Conservation (phyloP, 1,140 invertebrate species). For the Zelostemma sp. region DNA sequence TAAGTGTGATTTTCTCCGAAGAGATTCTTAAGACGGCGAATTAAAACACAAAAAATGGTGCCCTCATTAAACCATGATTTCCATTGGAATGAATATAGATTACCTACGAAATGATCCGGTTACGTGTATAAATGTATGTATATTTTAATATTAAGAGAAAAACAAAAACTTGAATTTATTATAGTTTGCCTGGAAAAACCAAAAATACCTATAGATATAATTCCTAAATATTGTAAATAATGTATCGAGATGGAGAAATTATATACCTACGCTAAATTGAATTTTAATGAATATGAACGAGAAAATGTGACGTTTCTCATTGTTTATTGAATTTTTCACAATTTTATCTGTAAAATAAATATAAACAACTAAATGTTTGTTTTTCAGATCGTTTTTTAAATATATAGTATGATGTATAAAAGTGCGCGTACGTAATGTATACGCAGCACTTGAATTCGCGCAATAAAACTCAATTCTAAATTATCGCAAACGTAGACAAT, state of each 20-base stretch:
- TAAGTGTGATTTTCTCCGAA: conserved; percentile 29
- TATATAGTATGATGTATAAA: conserved; percentile 17
- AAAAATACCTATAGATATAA: too few species aligned
- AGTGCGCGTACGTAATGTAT: conserved; percentile 37
- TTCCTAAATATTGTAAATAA: too few species aligned
- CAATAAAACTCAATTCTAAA: conserved; percentile 64
- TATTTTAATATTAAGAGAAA: not conserved
- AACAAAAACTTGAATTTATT: too few species aligned
- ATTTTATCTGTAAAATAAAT: conserved; percentile 19
- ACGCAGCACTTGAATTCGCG: conserved; percentile 44
- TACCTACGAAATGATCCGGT: conserved; percentile 25
- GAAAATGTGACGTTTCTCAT: not conserved
- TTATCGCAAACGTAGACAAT: conserved; percentile 45
- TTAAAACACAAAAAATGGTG: conserved; percentile 4
- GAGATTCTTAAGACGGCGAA: conserved; percentile 15
- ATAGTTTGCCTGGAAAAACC: too few species aligned
- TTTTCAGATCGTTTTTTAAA: too few species aligned
- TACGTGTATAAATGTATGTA: not conserved
- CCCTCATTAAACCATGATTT: conserved; percentile 31
- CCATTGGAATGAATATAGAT: conserved; percentile 5
- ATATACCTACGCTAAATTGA: too few species aligned
- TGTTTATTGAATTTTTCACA: conserved; percentile 2
- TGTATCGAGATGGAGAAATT: too few species aligned
- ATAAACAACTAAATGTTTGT: not conserved
- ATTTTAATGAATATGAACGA: not conserved